phyloP scores from a whole-genome alignment of 2,113 vertebrate species.

The Gobius niger region DNA sequence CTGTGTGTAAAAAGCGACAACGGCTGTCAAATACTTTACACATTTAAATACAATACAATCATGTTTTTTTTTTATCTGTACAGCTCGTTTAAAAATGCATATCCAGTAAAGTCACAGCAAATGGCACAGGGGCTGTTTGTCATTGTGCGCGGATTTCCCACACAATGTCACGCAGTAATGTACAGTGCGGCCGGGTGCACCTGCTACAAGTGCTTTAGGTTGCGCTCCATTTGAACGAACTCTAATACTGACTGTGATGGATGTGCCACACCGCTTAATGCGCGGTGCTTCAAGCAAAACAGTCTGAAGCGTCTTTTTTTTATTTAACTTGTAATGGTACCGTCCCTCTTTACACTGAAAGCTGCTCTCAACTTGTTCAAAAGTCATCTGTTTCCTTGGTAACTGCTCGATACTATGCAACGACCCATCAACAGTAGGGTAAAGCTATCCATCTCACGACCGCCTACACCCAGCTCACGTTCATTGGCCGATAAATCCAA shows the following conservation, averaged over 20 bases:
- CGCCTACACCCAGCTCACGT: too few species aligned
- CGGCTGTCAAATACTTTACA: constrained; percentile 37
- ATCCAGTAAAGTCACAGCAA: constrained; percentile 26
- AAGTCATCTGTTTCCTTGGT: too few species aligned
- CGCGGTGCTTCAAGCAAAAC: constrained; percentile 32
- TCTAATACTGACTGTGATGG: constrained; percentile 8
- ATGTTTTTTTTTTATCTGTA: constrained; percentile 36
- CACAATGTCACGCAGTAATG: constrained; percentile 20
- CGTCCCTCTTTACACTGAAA: too few species aligned
- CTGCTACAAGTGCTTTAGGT: constrained; percentile 5
- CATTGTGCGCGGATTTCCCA: not conserved
- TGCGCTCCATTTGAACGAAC: constrained; percentile 19
- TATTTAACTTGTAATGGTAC: constrained; percentile 8
- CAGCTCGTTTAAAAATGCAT: constrained; percentile 32
- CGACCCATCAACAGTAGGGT: too few species aligned
- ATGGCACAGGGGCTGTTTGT: constrained; percentile 25
- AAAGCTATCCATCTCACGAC: too few species aligned
- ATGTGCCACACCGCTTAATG: constrained; percentile 4
- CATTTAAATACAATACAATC: constrained; percentile 42
- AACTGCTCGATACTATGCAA: too few species aligned
- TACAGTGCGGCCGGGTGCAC: constrained; percentile 41
- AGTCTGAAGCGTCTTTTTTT: constrained; percentile 14
- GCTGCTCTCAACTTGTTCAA: too few species aligned
- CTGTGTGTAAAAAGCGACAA: constrained; percentile 18
- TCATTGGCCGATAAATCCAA: too few species aligned